Conservation (phyloP, 2,797 vertebrate genomes). For the Sternotherus odoratus region DNA sequence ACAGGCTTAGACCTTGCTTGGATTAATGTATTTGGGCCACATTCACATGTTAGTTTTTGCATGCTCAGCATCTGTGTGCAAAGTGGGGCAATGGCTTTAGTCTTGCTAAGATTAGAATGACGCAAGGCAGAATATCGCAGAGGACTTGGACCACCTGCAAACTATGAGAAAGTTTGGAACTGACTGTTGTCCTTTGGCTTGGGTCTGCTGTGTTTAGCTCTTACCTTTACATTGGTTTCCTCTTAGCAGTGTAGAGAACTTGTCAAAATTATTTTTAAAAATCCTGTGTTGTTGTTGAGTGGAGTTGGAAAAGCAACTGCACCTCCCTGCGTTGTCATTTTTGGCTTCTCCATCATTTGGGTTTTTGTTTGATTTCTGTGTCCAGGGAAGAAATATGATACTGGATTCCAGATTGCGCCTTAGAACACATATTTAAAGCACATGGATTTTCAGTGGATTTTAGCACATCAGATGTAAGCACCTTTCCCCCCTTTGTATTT, state of each 20-base stretch:
- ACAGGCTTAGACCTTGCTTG: not conserved
- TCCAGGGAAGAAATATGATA: not conserved
- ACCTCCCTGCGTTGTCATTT: not conserved
- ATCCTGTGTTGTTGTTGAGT: not conserved
- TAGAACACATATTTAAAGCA: not conserved
- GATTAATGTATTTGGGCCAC: not conserved
- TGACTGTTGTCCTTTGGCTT: conserved; percentile 26
- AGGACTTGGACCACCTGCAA: not conserved
- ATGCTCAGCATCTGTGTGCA: not conserved
- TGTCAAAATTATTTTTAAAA: not conserved
- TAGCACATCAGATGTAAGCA: not conserved
- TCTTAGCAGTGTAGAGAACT: not conserved
- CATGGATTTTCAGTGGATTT: too few relatives aligned
- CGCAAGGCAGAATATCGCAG: not conserved
- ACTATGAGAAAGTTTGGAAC: not conserved
- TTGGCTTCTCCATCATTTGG: not conserved
- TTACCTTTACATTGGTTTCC: not conserved
- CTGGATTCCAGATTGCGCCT: not conserved
- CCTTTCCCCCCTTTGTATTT: not conserved
- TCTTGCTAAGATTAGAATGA: not conserved
- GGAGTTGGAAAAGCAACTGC: not conserved
- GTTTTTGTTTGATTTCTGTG: not conserved
- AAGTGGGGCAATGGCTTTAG: not conserved
- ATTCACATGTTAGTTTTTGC: not conserved
- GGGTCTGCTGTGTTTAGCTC: conserved; percentile 6